phyloP scores from a whole-genome alignment of 1,140 invertebrate genomes.

The Colletes gigas region DNA sequence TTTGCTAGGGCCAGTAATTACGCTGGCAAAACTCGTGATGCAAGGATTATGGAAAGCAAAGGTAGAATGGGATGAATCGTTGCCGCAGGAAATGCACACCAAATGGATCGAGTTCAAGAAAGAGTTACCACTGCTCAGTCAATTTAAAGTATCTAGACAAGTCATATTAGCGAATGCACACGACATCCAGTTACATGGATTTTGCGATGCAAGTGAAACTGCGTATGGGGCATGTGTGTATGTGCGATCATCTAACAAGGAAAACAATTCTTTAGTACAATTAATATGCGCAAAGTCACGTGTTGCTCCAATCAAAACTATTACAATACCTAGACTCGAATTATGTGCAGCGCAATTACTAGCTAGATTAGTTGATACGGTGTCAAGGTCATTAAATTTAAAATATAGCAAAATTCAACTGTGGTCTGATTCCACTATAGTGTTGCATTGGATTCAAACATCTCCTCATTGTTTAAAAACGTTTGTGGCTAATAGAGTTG shows the following conservation, averaged over 20 bases:
- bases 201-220: neutral
- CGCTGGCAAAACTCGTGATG: slow-evolving; percentile 34
- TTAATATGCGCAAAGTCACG: slow-evolving; percentile 30
- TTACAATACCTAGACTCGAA: neutral
- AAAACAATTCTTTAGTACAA: neutral
- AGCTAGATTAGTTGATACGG: neutral
- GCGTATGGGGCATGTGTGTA: neutral
- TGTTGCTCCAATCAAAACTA: slow-evolving; percentile 18
- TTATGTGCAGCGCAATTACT: slow-evolving; percentile 10
- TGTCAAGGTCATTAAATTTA: neutral
- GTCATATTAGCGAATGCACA: neutral
- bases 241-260: neutral
- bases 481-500: slow-evolving; percentile 75
- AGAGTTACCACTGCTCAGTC: neutral
- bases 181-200: neutral
- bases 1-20: neutral
- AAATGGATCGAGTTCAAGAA: neutral
- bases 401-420: neutral
- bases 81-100: neutral
- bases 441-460: slow-evolving; percentile 60
- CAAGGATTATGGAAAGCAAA: slow-evolving; percentile 20
- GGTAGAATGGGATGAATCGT: neutral
- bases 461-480: slow-evolving; percentile 62
- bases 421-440: slow-evolving; percentile 33
- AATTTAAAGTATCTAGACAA: neutral